A percentile compares a stretch with the other conserved stretches of the same genome.
phyloP scores from a whole-genome alignment of 2,888 invertebrate genomes.

The Dryomyza anilis region DNA sequence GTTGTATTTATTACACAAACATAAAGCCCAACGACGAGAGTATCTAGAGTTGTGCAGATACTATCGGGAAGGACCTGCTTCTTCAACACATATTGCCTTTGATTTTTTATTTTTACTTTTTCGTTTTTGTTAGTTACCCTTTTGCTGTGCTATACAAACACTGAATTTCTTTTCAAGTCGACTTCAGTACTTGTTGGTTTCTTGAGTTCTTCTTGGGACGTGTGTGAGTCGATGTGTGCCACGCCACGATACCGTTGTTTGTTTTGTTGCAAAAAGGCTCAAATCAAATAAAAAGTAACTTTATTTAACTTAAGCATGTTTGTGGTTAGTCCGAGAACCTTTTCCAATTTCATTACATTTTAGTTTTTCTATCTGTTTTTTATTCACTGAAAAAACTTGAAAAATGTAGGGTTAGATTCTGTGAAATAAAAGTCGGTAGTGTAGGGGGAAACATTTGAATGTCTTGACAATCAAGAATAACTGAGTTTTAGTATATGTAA shows the following conservation, averaged over 20 bases:
- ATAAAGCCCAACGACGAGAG: neutral
- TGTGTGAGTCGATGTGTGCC: slow-evolving; percentile 1
- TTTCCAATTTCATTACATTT: slow-evolving; percentile 1
- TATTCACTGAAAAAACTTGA: too few relatives aligned
- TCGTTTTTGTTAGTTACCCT: neutral
- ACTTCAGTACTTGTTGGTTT: neutral
- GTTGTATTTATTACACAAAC: slow-evolving; percentile 17
- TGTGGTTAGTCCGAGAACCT: slow-evolving; percentile 26
- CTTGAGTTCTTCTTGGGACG: neutral
- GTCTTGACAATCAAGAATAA: too few relatives aligned
- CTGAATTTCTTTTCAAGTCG: slow-evolving; percentile 2
- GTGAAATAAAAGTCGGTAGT: too few relatives aligned
- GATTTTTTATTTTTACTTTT: slow-evolving; percentile 3
- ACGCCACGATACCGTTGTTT: neutral
- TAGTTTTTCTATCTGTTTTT: too few relatives aligned
- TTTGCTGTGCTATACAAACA: neutral
- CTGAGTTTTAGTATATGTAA: too few relatives aligned
- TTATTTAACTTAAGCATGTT: slow-evolving; percentile 23
- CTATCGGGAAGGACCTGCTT: slow-evolving; percentile 1
- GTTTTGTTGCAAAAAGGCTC: slow-evolving; percentile 7
- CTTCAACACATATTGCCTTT: neutral
- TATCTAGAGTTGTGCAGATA: slow-evolving; percentile 1
- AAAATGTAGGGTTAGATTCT: too few relatives aligned
- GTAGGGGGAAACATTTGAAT: too few relatives aligned
- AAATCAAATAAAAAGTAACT: slow-evolving; percentile 17